Conservation (phyloP, 2,113 vertebrate species). For the Manacus vitellinus region DNA sequence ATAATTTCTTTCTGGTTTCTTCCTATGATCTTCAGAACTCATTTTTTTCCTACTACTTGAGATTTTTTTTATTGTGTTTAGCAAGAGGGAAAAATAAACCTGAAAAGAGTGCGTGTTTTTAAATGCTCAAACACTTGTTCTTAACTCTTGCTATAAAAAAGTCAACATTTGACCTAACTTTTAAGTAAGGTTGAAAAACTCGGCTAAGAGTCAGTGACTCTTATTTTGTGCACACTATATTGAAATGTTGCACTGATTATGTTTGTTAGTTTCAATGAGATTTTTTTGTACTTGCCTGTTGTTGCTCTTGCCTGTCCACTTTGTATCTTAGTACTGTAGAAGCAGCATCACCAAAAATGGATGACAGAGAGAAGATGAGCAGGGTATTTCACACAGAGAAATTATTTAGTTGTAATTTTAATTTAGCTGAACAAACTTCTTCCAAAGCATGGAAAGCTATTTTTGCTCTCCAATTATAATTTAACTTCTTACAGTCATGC, state of each 20-base stretch:
- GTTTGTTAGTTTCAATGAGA: background rate
- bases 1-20: background rate
- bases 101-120: background rate
- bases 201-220: background rate
- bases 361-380: conserved; percentile 87
- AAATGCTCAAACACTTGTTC: background rate
- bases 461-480: background rate
- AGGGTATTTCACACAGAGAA: background rate
- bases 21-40: background rate
- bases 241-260: background rate
- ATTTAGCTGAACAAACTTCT: background rate
- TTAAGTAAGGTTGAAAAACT: background rate
- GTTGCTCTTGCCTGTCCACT: background rate
- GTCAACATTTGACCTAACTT: background rate
- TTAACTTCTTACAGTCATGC: background rate
- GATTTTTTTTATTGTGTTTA: background rate
- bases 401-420: background rate
- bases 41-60: background rate
- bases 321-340: conserved; percentile 82
- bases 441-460: background rate
- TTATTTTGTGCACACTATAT: background rate
- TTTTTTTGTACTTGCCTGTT: background rate
- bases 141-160: background rate
- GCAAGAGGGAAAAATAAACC: background rate
- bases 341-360: conserved; percentile 90